Evolutionary conservation across 1,140 invertebrate species (phyloP).

Genomic region (Lepidurus apus): DNA sequence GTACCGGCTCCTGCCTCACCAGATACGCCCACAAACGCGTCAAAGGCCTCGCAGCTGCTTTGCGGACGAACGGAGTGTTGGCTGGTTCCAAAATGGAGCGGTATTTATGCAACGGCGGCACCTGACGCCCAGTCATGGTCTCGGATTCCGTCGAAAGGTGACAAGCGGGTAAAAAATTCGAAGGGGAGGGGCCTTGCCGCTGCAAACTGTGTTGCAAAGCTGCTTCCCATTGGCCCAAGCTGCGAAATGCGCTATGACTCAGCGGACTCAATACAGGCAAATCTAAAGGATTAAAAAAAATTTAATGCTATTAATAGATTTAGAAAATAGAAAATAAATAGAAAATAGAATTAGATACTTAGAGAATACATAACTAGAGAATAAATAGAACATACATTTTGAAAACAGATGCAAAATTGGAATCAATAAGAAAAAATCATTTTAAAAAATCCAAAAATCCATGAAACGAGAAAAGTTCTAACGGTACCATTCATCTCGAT

Average conservation of each 20-base stretch:
- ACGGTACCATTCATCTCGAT: constrained; percentile 79
- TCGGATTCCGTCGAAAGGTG: constrained; percentile 58
- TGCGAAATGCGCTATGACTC: constrained; percentile 79
- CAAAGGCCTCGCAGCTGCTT: constrained; percentile 44
- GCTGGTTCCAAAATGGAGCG: constrained; percentile 80
- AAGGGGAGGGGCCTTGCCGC: constrained; percentile 61
- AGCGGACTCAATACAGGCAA: constrained; percentile 88
- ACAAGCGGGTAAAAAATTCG: constrained; percentile 77
- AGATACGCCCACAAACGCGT: constrained; percentile 89
- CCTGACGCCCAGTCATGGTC: constrained; percentile 50
- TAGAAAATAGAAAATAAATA: background rate
- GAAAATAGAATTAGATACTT: no score
- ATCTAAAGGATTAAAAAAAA: constrained; percentile 53
- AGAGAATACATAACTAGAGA: no score
- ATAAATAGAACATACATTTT: background rate
- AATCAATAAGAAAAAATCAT: background rate
- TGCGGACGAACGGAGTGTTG: constrained; percentile 81
- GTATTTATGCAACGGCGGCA: constrained; percentile 88
- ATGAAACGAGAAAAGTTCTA: background rate
- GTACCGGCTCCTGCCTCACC: constrained; percentile 83
- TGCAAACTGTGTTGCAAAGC: constrained; percentile 72
- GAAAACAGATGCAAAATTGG: background rate
- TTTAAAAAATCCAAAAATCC: background rate
- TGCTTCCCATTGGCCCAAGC: constrained; percentile 82
- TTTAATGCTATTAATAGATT: background rate